phyloP scores from a whole-genome alignment of 2,888 invertebrate species.

The Rhagonycha fulva region DNA sequence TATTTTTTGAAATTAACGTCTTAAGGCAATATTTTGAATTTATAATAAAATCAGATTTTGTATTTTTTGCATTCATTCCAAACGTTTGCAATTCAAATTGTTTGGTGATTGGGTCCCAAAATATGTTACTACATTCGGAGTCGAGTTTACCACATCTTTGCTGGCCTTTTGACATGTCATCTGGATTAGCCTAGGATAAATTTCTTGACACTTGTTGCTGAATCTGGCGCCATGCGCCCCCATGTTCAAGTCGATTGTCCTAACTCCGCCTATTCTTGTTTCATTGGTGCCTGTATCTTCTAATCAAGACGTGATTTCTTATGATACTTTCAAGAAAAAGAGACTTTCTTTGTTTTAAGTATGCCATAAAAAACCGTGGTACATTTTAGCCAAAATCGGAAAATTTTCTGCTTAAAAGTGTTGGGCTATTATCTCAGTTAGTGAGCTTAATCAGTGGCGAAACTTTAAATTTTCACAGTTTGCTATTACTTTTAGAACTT shows the following conservation, averaged over 20 bases:
- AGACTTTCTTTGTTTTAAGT: slow-evolving; percentile 15
- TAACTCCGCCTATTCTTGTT: slow-evolving; percentile 48
- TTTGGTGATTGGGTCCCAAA: not conserved
- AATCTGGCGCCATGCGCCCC: slow-evolving; percentile 44
- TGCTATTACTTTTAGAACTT: not conserved
- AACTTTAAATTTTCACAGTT: not conserved
- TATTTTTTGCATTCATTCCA: not conserved
- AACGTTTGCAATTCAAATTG: not conserved
- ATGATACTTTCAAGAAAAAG: slow-evolving; percentile 24
- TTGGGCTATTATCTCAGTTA: not conserved
- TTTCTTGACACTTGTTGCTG: slow-evolving; percentile 49
- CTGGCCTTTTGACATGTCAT: not conserved
- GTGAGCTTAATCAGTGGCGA: not conserved
- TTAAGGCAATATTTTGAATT: not conserved
- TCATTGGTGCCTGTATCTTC: slow-evolving; percentile 48
- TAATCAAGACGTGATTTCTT: slow-evolving; percentile 47
- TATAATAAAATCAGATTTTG: not conserved
- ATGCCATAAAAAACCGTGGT: not conserved
- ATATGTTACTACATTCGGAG: not conserved
- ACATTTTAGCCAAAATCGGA: not conserved
- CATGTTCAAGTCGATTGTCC: slow-evolving; percentile 48
- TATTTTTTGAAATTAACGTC: not conserved
- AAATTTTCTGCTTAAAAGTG: not conserved
- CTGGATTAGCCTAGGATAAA: slow-evolving; percentile 24
- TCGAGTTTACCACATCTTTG: not conserved